A percentile compares a stretch with the other conserved stretches of the same genome.
These are phyloP conservation scores for Hypomesus transpacificus DNA, from an alignment of 2,113 vertebrate genomes.

Conservation along the genomic window DNA sequence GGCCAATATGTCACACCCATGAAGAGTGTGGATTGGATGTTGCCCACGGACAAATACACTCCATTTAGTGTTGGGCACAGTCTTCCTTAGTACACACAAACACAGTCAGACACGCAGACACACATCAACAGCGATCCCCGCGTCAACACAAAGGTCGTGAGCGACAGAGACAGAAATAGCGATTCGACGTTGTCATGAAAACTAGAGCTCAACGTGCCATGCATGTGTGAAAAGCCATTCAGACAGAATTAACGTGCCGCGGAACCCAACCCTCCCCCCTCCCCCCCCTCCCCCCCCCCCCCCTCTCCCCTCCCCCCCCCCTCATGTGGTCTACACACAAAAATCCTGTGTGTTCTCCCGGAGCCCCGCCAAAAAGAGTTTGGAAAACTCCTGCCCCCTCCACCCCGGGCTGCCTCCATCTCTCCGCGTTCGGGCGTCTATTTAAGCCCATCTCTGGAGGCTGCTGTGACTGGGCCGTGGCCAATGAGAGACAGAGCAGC, in stretches of 20 bases:
- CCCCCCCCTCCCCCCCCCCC: not conserved
- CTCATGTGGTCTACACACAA: not conserved
- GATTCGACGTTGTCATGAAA: slow-evolving; percentile 50
- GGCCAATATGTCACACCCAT: slow-evolving; percentile 6
- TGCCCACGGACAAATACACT: slow-evolving; percentile 32
- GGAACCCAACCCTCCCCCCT: slow-evolving; percentile 11
- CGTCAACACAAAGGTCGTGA: slow-evolving; percentile 49
- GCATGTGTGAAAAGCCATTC: slow-evolving; percentile 46
- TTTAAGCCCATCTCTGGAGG: slow-evolving; percentile 50
- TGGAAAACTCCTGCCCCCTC: not conserved
- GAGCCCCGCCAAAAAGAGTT: no score
- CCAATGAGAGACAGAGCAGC: not conserved
- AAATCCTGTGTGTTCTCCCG: no score
- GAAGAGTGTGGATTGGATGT: slow-evolving; percentile 15
- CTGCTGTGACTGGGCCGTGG: slow-evolving; percentile 24
- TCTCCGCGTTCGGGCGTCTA: slow-evolving; percentile 26
- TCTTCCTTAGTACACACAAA: slow-evolving; percentile 25
- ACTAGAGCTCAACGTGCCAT: slow-evolving; percentile 18
- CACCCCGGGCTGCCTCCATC: not conserved
- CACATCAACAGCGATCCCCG: slow-evolving; percentile 28
- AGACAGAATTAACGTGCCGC: slow-evolving; percentile 35
- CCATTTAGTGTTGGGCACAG: slow-evolving; percentile 39
- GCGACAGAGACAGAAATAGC: slow-evolving; percentile 57
- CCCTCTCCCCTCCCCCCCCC: not conserved
- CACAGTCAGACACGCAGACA: slow-evolving; percentile 18